Evolutionary conservation across 2,888 invertebrate genomes (phyloP), one percentile per base, ranked within the genome.

Genomic region (Piscicola geometra): DNA sequence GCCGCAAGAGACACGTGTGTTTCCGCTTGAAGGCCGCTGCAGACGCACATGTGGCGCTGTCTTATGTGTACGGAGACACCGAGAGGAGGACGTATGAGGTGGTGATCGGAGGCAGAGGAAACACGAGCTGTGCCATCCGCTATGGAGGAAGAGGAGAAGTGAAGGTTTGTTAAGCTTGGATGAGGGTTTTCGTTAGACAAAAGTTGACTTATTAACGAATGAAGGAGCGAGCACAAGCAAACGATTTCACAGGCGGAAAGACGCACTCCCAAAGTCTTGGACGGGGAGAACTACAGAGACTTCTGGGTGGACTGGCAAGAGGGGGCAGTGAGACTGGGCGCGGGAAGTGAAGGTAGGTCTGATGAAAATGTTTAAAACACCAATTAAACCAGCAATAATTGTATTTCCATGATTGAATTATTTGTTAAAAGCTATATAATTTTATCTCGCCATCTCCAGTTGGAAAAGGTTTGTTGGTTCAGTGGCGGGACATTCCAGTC

Each of bases 251-350:
- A 75, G 76, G 80, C 81, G 0, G 82, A 84, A 71, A 81, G 82
- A 0, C 77, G 80, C 33, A 84, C 79, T 2, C 75, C 75, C 9
- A 68, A 67, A 33, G 64, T 80, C 67, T 77, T 81, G 30, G 30
- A 67, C 35, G 68, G 66, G 5, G 64, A 77, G 66, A 83, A 84
- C 15, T 81, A 82, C 73, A 80, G 82, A 15, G 81, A 81, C 52
- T 84, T 84, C 80, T 84, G 84, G 84, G 78, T 84, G 33, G 82
- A 81, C 73, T 84, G 84, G 84, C 80, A 80, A 21, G 79, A 81
- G 25, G 72, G 71, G 21, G 18, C 64, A 28, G 75, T 83, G 5
- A 80, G 82, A 56, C 83, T 84, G 9, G 83, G 84, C 12, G 78
- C 81, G 56, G 84, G 84, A 30, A 28, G 77, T 80, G 73, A 73